Evolutionary conservation across 2,797 vertebrate species (phyloP).

Genomic region (Astyanax mexicanus): DNA sequence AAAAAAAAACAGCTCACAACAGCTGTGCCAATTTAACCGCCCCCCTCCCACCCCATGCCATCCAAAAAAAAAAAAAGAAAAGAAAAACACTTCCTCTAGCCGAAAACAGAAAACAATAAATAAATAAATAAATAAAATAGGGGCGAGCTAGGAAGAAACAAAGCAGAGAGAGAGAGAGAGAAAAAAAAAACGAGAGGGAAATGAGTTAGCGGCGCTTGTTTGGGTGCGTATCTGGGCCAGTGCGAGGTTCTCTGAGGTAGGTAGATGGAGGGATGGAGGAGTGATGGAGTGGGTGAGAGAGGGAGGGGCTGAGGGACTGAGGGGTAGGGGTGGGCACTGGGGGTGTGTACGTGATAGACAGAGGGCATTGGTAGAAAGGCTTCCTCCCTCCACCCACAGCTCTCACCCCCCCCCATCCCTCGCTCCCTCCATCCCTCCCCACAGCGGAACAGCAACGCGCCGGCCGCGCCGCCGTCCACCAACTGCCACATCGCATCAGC

Average conservation of each 20-base stretch:
- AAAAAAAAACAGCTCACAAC: conserved; percentile 29
- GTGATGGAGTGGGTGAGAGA: no score
- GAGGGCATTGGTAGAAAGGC: neutral
- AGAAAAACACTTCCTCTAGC: conserved; percentile 27
- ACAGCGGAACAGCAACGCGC: conserved; percentile 16
- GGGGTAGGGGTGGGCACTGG: neutral
- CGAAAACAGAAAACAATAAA: neutral
- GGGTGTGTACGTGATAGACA: neutral
- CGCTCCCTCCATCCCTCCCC: neutral
- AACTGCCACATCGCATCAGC: conserved; percentile 45
- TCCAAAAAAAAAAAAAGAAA: no score
- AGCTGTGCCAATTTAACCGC: conserved; percentile 32
- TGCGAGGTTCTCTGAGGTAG: neutral
- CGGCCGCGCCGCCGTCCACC: conserved; percentile 20
- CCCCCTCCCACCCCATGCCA: no score
- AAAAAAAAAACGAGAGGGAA: neutral
- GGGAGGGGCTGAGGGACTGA: neutral
- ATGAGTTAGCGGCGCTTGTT: neutral
- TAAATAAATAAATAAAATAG: neutral
- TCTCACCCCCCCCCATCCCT: neutral
- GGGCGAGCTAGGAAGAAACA: no score
- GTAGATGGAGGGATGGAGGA: neutral
- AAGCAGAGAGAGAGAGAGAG: neutral
- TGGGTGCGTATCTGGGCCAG: conserved; percentile 13
- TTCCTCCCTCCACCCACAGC: neutral